phyloP scores from a whole-genome alignment of 2,113 vertebrate species.

The Percina caprodes region DNA sequence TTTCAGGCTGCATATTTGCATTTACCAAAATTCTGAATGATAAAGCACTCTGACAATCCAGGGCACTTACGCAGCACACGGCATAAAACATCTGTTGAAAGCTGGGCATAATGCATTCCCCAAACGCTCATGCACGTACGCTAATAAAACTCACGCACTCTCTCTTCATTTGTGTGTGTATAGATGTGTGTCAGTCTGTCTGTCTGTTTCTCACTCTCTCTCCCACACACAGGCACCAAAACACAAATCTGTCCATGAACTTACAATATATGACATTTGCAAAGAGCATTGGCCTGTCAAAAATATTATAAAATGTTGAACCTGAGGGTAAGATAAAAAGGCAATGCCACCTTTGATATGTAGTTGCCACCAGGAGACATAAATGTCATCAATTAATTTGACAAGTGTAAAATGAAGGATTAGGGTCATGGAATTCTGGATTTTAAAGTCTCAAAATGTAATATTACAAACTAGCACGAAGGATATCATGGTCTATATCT shows the following conservation, averaged over 20 bases:
- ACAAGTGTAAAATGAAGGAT: too few relatives aligned
- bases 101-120: slow-evolving; percentile 65
- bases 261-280: slow-evolving; percentile 29
- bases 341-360: slow-evolving; percentile 15
- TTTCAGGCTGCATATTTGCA: slow-evolving; percentile 67
- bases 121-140: slow-evolving; percentile 45
- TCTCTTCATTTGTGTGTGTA: slow-evolving; percentile 40
- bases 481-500: background rate
- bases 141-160: slow-evolving; percentile 46
- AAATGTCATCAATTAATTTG: too few relatives aligned
- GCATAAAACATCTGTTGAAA: slow-evolving; percentile 75
- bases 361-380: background rate
- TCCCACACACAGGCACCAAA: background rate
- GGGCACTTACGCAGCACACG: slow-evolving; percentile 59
- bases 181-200: slow-evolving; percentile 16
- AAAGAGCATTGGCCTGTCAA: slow-evolving; percentile 12
- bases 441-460: background rate
- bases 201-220: background rate
- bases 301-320: slow-evolving; percentile 21
- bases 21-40: slow-evolving; percentile 68
- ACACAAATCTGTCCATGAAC: slow-evolving; percentile 14
- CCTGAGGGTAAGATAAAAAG: slow-evolving; percentile 3
- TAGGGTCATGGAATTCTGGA: too few relatives aligned
- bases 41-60: slow-evolving; percentile 73
- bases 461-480: background rate